A percentile compares a stretch with the other conserved stretches of the same genome.
These are phyloP conservation scores for Pollenia amentaria DNA, from an alignment of 2,888 invertebrate genomes.

Conservation along the genomic window DNA sequence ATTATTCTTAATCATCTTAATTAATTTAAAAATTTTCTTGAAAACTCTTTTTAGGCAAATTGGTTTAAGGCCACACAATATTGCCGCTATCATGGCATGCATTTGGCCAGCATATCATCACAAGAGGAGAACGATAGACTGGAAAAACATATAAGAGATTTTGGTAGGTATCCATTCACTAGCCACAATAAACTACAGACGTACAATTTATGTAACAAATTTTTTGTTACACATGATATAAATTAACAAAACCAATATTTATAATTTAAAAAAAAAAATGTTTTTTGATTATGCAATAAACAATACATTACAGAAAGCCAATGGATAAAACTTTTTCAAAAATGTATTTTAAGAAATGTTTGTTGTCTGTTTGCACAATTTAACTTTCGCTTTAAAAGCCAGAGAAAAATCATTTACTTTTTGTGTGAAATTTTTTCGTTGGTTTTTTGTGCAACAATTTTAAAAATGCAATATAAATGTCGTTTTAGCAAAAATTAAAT, in stretches of 20 bases:
- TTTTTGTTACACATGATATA: not conserved
- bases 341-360: not conserved
- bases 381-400: constrained; percentile 52
- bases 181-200: constrained; percentile 22
- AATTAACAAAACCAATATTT: not conserved
- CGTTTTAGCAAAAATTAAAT: constrained; percentile 58
- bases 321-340: not conserved
- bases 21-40: not conserved
- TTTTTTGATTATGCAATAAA: constrained; percentile 23
- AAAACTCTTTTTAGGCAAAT: constrained; percentile 89
- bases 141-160: constrained; percentile 95
- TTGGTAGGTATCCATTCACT: constrained; percentile 86
- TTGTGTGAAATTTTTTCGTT: constrained; percentile 15
- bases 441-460: constrained; percentile 19
- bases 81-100: constrained; percentile 97
- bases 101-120: constrained; percentile 94
- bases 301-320: constrained; percentile 1
- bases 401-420: constrained; percentile 21
- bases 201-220: constrained; percentile 5
- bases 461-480: constrained; percentile 51
- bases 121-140: constrained; percentile 96
- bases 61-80: constrained; percentile 97
- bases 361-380: constrained; percentile 42
- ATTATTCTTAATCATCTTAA: not conserved
- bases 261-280: constrained; percentile 8